phyloP scores from a whole-genome alignment of 2,113 vertebrate genomes.

The Triplophysa dalaica region DNA sequence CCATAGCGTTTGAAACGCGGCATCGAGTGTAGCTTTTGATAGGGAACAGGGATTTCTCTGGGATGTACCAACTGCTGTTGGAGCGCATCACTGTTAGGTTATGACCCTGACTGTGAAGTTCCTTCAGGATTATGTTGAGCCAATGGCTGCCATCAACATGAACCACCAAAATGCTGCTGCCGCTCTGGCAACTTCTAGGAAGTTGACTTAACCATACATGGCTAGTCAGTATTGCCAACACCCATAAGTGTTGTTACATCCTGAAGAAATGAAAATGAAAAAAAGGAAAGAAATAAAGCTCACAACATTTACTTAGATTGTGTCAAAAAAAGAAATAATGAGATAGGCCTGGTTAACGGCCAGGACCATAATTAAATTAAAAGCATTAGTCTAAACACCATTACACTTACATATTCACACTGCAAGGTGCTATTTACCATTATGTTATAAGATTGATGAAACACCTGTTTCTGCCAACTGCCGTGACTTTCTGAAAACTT shows the following conservation, averaged over 20 bases:
- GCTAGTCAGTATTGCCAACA: conserved; percentile 20
- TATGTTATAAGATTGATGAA: neutral
- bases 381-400: neutral
- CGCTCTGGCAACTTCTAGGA: neutral
- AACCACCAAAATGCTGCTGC: conserved; percentile 65
- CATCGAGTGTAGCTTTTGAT: too few relatives aligned
- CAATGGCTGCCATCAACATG: conserved; percentile 64
- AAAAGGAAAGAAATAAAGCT: too few relatives aligned
- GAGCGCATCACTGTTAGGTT: conserved; percentile 61
- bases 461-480: neutral
- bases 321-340: too few relatives aligned
- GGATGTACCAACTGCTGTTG: conserved; percentile 32
- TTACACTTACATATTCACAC: neutral
- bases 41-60: conserved; percentile 7
- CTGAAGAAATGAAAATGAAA: neutral
- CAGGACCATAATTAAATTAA: too few relatives aligned
- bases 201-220: conserved; percentile 35
- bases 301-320: too few relatives aligned
- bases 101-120: conserved; percentile 65
- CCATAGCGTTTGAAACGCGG: too few relatives aligned
- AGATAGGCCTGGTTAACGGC: too few relatives aligned
- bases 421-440: neutral
- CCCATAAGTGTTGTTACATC: too few relatives aligned
- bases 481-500: neutral
- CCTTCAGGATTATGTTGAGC: conserved; percentile 64